These are phyloP conservation scores for Artibeus lituratus DNA, from an alignment of 2,797 vertebrate genomes.

Conservation along the genomic window DNA sequence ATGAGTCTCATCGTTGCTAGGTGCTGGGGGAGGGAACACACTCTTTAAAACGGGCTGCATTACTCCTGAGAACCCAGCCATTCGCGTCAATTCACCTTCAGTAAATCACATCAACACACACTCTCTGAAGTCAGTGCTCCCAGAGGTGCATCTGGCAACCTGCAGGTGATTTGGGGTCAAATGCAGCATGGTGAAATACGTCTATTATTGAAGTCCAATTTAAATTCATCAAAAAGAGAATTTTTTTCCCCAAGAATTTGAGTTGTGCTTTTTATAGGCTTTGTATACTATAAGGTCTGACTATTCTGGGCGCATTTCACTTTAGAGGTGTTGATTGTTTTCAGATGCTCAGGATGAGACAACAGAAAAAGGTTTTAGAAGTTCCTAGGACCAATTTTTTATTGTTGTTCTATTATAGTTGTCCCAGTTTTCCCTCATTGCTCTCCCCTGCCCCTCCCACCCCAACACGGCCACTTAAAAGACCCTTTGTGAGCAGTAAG, in stretches of 20 bases:
- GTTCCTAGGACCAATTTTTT: not conserved
- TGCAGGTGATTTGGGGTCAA: conserved; percentile 33
- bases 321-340: conserved; percentile 73
- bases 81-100: not conserved
- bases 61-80: conserved; percentile 34
- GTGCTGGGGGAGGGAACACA: not conserved
- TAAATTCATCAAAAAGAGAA: conserved; percentile 26
- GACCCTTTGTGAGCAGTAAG: not conserved
- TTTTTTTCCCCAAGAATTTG: not conserved
- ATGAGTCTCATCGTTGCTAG: conserved; percentile 14
- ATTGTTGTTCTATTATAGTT: no score
- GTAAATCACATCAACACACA: not conserved
- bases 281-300: conserved; percentile 36
- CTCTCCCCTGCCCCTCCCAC: no score
- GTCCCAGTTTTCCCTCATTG: no score
- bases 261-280: conserved; percentile 53
- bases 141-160: not conserved
- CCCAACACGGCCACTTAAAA: not conserved
- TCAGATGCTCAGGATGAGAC: conserved; percentile 57
- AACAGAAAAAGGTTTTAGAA: conserved; percentile 14
- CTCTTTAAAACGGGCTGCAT: not conserved
- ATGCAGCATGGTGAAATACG: conserved; percentile 15
- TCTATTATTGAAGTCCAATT: conserved; percentile 45
- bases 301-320: conserved; percentile 64
- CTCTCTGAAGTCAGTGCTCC: not conserved